Conservation (phyloP, 2,888 invertebrate genomes). For the Nomada ruficornis region DNA sequence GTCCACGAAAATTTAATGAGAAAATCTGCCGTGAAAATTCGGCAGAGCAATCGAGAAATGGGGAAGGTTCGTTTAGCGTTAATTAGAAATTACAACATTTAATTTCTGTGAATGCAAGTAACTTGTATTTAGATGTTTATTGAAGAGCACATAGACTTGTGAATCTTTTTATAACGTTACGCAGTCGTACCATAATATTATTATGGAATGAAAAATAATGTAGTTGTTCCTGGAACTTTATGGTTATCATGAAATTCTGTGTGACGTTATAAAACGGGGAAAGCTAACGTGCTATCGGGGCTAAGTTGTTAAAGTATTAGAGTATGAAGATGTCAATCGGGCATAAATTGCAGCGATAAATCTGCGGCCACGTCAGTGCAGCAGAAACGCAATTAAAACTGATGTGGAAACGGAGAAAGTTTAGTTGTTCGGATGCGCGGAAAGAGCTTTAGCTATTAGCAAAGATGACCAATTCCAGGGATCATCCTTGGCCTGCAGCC, state of each 20-base stretch:
- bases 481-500: conserved; percentile 47
- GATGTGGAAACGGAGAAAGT: conserved; percentile 33
- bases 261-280: conserved; percentile 17
- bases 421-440: conserved; percentile 14
- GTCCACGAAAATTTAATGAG: background rate
- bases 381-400: conserved; percentile 74
- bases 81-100: too few species aligned
- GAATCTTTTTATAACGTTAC: too few species aligned
- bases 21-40: background rate
- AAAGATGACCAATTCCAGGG: conserved; percentile 39
- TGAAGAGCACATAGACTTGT: too few species aligned
- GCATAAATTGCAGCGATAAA: conserved; percentile 71
- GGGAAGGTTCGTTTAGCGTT: too few species aligned
- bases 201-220: too few species aligned
- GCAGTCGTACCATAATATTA: too few species aligned
- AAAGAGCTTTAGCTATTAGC: conserved; percentile 40
- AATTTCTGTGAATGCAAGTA: too few species aligned
- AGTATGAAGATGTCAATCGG: conserved; percentile 52
- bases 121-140: too few species aligned
- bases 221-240: too few species aligned
- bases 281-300: conserved; percentile 7
- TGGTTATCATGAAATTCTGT: background rate
- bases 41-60: too few species aligned
- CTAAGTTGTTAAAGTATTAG: conserved; percentile 33
- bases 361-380: conserved; percentile 38